Base-by-base conservation (phyloP, 1,140 invertebrate genomes). In the Hydropsyche tenuis region DNA sequence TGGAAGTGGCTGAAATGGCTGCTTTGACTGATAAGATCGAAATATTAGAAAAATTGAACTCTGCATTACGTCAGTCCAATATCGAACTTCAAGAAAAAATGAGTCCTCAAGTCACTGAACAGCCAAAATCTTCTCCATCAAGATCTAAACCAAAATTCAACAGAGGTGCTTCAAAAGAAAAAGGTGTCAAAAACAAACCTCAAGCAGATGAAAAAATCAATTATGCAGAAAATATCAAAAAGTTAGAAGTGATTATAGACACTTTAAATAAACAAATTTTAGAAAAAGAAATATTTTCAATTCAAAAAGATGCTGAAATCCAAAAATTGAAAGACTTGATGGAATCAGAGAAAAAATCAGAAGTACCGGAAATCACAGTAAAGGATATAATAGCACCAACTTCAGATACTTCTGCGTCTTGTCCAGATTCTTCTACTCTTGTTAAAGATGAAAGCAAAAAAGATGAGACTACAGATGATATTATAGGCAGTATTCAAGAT, bases 81-180 rank as follows among this genome's bases (percentile, higher is more conserved):
- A 86, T 85, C 42, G 82, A 88, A 73, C 79, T 88, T 3, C 85
- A 88, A 78, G 86, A 85, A 79, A 87, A 88, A 77, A 76, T 88
- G 5, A 76, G 37, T 18, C 14, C 64, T 27, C 45, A 0, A 7
- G 12, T 18, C 4, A 14, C 43, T 9, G 27, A 56, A 56, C 12
- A 37, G 12, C 27, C 12, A 2, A 42, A 18, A 42, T 11, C n/a
- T 25, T 60, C 56, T 4, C 9, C 45, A n/a, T 16, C 66, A 43
- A 75, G 72, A 62, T 18, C 70, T 25, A 72, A 75, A 14, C 16
- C 27, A 25, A 60, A 27, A 25, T 12, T 12, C 7, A 60, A 60
- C 11, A 60, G 12, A 25, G 27, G 45, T n/a, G 20, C 23, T 68
- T 18, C 30, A 3, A 68, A 68, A 48, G 45, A 46, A n/a, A 37